These are phyloP conservation scores for Sus cebifrons DNA, from an alignment of 2,797 vertebrate species.

Conservation along the genomic window DNA sequence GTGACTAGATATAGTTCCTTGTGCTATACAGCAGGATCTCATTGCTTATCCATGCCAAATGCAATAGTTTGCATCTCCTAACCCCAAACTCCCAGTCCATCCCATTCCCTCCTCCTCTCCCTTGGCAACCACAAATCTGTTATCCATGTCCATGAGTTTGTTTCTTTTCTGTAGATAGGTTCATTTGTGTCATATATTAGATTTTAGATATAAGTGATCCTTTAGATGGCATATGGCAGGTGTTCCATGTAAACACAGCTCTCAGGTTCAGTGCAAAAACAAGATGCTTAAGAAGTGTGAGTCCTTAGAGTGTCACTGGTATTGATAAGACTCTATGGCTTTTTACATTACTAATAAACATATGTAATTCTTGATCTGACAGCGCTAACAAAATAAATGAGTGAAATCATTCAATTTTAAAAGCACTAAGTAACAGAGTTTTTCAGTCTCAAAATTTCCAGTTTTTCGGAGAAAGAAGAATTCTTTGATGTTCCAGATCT, in stretches of 20 bases:
- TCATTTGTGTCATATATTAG: no score
- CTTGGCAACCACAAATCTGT: no score
- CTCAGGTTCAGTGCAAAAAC: constrained; percentile 35
- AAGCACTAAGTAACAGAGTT: constrained; percentile 26
- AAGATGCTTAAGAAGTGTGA: not conserved
- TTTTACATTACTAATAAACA: constrained; percentile 6
- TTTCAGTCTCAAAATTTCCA: constrained; percentile 22
- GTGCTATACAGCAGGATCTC: no score
- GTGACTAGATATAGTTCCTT: no score
- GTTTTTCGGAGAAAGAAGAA: constrained; percentile 25
- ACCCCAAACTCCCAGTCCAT: no score
- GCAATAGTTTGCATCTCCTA: no score
- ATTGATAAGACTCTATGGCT: not conserved
- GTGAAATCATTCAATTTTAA: constrained; percentile 31
- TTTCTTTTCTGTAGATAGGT: no score
- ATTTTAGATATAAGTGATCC: no score
- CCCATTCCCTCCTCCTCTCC: no score
- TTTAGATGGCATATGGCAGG: not conserved
- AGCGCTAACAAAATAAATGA: constrained; percentile 48
- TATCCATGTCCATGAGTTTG: no score
- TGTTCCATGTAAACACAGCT: not conserved
- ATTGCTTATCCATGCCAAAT: no score
- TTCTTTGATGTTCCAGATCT: constrained; percentile 17
- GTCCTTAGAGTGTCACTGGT: not conserved
- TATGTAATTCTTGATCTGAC: constrained; percentile 57